phyloP scores from a whole-genome alignment of 1,140 invertebrate genomes.

The Trichonephila inaurata region DNA sequence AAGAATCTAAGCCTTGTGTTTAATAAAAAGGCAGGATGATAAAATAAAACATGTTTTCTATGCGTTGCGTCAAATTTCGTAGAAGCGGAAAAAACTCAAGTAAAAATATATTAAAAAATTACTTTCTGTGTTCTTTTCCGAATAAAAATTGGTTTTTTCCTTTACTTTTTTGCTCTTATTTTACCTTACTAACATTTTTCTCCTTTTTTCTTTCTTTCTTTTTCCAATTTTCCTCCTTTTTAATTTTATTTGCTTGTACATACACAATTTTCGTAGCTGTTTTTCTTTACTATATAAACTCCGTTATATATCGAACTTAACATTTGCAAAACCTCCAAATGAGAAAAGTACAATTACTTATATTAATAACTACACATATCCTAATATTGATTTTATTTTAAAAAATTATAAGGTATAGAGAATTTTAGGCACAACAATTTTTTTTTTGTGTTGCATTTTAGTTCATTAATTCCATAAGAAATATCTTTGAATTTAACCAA shows the following conservation, averaged over 20 bases:
- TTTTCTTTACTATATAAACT: neutral
- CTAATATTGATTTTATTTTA: neutral
- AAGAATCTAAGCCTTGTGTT: constrained; percentile 36
- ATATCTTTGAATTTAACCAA: no score
- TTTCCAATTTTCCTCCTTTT: neutral
- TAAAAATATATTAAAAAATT: neutral
- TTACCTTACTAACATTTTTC: neutral
- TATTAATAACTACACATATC: constrained; percentile 3
- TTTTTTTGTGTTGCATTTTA: no score
- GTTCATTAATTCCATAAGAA: no score
- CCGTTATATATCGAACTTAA: neutral
- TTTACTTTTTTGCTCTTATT: constrained; percentile 15
- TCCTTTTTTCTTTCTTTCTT: neutral
- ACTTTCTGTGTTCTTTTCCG: neutral
- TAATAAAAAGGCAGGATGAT: constrained; percentile 37
- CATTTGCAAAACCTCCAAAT: neutral
- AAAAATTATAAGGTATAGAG: no score
- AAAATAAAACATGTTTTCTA: constrained; percentile 39
- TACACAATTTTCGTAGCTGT: neutral
- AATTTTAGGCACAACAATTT: no score
- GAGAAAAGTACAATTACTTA: neutral
- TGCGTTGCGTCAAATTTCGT: constrained; percentile 48
- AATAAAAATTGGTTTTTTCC: constrained; percentile 1
- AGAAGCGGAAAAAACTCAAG: neutral
- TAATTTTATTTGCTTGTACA: constrained; percentile 30